Percentiles rank a stretch among this genome's conserved stretches.
Conservation (phyloP, 2,113 vertebrate species). For the Micromys minutus region DNA sequence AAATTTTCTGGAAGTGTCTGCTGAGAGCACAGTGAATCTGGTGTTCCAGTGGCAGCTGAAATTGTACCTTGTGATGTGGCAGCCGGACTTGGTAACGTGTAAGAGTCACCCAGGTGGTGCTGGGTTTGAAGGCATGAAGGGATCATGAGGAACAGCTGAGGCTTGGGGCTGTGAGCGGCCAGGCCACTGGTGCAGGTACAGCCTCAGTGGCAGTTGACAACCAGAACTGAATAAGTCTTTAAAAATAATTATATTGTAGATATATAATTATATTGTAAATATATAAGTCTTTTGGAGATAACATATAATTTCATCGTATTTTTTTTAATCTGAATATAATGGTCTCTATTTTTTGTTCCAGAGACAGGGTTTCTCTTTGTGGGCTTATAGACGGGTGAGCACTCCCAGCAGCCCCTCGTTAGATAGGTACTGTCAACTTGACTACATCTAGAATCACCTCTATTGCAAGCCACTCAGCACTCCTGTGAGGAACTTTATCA, state of each 20-base stretch:
- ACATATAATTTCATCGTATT: neutral
- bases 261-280: too few species aligned
- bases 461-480: neutral
- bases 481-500: neutral
- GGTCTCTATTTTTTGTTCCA: neutral
- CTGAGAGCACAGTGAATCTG: too few species aligned
- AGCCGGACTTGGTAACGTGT: too few species aligned
- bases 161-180: too few species aligned
- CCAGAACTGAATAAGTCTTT: neutral
- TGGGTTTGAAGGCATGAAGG: too few species aligned
- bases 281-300: neutral
- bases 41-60: too few species aligned
- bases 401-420: neutral
- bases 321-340: neutral
- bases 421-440: neutral
- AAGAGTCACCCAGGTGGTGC: too few species aligned
- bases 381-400: neutral
- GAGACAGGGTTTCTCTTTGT: neutral
- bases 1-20: too few species aligned
- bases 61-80: too few species aligned
- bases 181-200: too few species aligned
- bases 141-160: too few species aligned
- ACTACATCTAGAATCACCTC: neutral
- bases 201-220: too few species aligned
- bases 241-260: neutral